Evolutionary conservation across 2,888 invertebrate genomes (phyloP), one percentile per base, ranked within the genome.

Genomic region (Taphrorychus bicolor): DNA sequence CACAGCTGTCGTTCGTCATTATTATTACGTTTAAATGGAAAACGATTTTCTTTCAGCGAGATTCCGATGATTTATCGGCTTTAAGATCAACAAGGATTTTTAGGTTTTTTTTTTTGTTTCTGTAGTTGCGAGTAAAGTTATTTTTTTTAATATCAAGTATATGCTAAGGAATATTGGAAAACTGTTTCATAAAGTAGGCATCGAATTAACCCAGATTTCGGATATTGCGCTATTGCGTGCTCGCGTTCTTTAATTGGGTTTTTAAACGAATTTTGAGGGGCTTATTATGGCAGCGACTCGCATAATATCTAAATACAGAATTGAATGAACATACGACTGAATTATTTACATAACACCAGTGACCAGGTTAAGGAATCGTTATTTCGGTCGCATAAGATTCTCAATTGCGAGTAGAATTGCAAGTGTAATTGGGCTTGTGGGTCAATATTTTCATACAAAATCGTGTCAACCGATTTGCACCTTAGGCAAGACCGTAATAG

Each of bases 131-230:
- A 32, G 11, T 32, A n/a, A n/a, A n/a, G n/a, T n/a, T n/a, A n/a
- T n/a, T n/a, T n/a, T 32, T 32, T 32, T 32, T 32, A 3, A 3
- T 11, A 23, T 11, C 32, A 11, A 32, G 40, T 9, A 32, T 32
- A 11, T 9, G 32, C 32, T 32, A 3, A 9, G 40, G 40, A 32
- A 32, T 32, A 32, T 7, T 32, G 9, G 32, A 11, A 32, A 11
- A 45, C 18, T 7, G 45, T 45, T 17, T 18, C 45, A 11, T 32
- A 32, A 32, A 32, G 9, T 11, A 32, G 9, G n/a, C 32, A 32
- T 49, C 49, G 49, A 24, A 48, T 59, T 59, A 59, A 59, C 59
- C 59, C 49, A 59, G 49, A 48, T 59, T 24, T 49, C 18, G 11
- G 48, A 24, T 32, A 32, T 32, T 49, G 59, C 40, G 18, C 5